Conservation (phyloP, 1,140 invertebrate genomes). For the Drosophila busckii region DNA sequence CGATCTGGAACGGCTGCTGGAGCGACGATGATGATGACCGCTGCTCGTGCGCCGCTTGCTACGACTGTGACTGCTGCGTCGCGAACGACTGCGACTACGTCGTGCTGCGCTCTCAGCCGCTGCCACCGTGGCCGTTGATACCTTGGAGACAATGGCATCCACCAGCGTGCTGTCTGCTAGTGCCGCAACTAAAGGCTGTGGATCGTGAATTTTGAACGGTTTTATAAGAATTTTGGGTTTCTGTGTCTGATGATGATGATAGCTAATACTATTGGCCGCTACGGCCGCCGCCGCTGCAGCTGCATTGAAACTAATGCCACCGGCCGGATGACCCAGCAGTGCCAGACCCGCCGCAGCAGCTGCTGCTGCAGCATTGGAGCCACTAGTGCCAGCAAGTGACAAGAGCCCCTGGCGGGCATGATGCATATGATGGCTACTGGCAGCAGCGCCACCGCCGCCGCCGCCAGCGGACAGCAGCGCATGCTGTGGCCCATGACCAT, state of each 20-base stretch:
- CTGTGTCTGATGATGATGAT: slow-evolving; percentile 63
- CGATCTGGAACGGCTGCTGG: slow-evolving; percentile 79
- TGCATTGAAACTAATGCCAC: slow-evolving; percentile 51
- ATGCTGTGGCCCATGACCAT: slow-evolving; percentile 38
- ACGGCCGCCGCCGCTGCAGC: slow-evolving; percentile 59
- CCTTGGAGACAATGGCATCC: slow-evolving; percentile 76
- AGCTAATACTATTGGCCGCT: slow-evolving; percentile 72
- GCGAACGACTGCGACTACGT: slow-evolving; percentile 63
- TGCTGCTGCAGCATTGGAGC: slow-evolving; percentile 22
- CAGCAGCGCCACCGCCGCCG: slow-evolving; percentile 17
- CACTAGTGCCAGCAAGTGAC: slow-evolving; percentile 29
- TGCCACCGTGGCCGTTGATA: slow-evolving; percentile 73
- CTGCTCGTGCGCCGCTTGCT: slow-evolving; percentile 51
- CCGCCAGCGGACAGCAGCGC: slow-evolving; percentile 35
- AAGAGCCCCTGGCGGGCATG: slow-evolving; percentile 25
- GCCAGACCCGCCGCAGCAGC: slow-evolving; percentile 37
- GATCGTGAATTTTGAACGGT: slow-evolving; percentile 79
- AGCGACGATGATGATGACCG: slow-evolving; percentile 56
- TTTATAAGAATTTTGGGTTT: slow-evolving; percentile 79
- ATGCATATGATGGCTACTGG: slow-evolving; percentile 25
- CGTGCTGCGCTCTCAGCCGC: slow-evolving; percentile 71
- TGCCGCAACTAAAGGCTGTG: slow-evolving; percentile 76
- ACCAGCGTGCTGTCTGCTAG: slow-evolving; percentile 72
- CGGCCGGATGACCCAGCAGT: slow-evolving; percentile 36
- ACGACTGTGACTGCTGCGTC: slow-evolving; percentile 44